Conservation (phyloP, 1,140 invertebrate genomes). For the Drosophila pandora region DNA sequence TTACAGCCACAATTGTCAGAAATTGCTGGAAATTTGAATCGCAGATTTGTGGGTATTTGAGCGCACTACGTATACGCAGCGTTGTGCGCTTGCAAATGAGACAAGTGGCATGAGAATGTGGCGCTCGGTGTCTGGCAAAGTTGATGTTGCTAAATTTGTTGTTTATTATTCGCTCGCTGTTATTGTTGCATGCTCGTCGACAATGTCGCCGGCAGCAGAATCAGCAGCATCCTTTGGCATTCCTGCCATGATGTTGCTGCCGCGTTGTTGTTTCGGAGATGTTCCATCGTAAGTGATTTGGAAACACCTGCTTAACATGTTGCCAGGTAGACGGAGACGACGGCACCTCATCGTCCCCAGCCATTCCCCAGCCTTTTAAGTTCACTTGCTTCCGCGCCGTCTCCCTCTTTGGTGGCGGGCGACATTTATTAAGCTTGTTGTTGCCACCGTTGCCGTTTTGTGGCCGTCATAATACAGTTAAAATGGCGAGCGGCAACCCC, state of each 20-base stretch:
- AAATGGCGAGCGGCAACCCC: constrained; percentile 53
- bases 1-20: background rate
- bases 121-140: constrained; percentile 21
- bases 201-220: constrained; percentile 32
- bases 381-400: background rate
- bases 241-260: constrained; percentile 15
- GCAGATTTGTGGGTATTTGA: background rate
- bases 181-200: constrained; percentile 48
- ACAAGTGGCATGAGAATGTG: constrained; percentile 8
- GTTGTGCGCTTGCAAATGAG: constrained; percentile 25
- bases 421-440: constrained; percentile 78
- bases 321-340: constrained; percentile 53
- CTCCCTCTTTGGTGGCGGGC: constrained; percentile 50
- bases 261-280: constrained; percentile 51
- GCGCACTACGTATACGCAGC: constrained; percentile 55
- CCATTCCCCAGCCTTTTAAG: background rate
- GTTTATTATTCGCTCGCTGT: constrained; percentile 61
- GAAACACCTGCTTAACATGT: constrained; percentile 80
- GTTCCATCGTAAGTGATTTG: constrained; percentile 76
- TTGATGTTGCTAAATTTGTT: constrained; percentile 59
- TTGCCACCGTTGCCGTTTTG: constrained; percentile 59
- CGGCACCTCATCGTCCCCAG: constrained; percentile 10
- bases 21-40: background rate
- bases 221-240: constrained; percentile 38
- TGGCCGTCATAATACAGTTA: constrained; percentile 73